Conservation (phyloP, 2,888 invertebrate species). For the Polymixis lichenea region DNA sequence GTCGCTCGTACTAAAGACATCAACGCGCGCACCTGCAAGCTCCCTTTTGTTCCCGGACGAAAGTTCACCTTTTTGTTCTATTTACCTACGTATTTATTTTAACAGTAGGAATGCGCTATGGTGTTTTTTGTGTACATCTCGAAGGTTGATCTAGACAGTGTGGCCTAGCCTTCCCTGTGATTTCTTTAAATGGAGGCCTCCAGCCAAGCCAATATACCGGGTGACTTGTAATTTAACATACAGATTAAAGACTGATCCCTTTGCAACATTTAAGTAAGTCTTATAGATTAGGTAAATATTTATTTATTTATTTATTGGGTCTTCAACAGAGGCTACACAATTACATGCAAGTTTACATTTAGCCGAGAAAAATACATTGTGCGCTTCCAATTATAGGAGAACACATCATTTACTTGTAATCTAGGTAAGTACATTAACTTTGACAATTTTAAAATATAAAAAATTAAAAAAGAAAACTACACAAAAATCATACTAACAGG, state of each 20-base stretch:
- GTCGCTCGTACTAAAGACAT: constrained; percentile 50
- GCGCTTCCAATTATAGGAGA: too few species aligned
- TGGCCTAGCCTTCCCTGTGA: neutral
- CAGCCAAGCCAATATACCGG: neutral
- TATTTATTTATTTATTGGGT: too few species aligned
- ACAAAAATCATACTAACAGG: too few species aligned
- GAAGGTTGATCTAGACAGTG: neutral
- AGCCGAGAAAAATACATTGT: too few species aligned
- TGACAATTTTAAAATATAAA: too few species aligned
- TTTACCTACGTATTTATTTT: neutral
- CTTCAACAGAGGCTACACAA: too few species aligned
- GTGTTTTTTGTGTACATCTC: neutral
- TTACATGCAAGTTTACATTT: too few species aligned
- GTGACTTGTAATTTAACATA: too few species aligned
- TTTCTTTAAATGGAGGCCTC: neutral
- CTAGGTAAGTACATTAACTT: too few species aligned
- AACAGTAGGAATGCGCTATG: neutral
- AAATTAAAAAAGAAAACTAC: too few species aligned
- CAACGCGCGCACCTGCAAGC: constrained; percentile 40
- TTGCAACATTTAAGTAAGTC: neutral
- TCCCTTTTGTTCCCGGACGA: constrained; percentile 5
- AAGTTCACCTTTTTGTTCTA: neutral
- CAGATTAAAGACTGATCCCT: neutral
- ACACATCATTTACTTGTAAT: too few species aligned
- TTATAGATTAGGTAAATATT: neutral